These are phyloP conservation scores for Caenorhabditis sp. DNA, from an alignment of 2,888 invertebrate species.

Conservation along the genomic window DNA sequence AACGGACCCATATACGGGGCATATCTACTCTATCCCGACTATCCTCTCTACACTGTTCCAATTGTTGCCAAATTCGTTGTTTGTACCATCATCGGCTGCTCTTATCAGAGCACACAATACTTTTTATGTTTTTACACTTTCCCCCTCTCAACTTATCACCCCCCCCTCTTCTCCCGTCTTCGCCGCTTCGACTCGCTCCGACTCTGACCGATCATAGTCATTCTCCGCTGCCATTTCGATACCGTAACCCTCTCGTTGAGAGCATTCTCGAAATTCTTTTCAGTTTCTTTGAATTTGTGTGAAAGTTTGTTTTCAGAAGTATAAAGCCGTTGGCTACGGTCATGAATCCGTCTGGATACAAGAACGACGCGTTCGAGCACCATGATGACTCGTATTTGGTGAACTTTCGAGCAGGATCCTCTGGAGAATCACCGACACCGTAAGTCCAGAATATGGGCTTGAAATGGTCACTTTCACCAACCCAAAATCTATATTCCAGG, in stretches of 20 bases:
- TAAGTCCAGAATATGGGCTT: no score
- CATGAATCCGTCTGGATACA: conserved; percentile 17
- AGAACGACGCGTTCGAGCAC: conserved; percentile 41
- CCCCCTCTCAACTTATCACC: conserved; percentile 6
- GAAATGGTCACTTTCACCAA: not conserved
- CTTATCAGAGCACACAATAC: not conserved
- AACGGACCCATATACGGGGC: no score
- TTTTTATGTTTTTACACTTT: conserved; percentile 22
- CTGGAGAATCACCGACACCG: conserved; percentile 21
- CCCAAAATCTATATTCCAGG: conserved; percentile 11
- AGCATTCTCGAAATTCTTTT: not conserved
- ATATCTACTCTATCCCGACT: no score
- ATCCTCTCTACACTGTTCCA: no score
- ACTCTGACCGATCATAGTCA: conserved; percentile 4
- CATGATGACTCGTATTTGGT: conserved; percentile 47
- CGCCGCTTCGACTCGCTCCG: no score
- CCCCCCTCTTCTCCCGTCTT: no score
- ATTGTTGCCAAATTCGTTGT: conserved; percentile 7
- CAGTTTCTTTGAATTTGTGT: no score
- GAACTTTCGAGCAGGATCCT: conserved; percentile 42
- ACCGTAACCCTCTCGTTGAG: no score
- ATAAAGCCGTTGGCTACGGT: not conserved
- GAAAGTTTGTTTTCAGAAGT: not conserved
- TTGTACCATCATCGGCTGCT: not conserved
- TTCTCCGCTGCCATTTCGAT: conserved; percentile 6